phyloP scores from a whole-genome alignment of 35 echinoderm and acorn worm genomes.

The Ptychodera flava region DNA sequence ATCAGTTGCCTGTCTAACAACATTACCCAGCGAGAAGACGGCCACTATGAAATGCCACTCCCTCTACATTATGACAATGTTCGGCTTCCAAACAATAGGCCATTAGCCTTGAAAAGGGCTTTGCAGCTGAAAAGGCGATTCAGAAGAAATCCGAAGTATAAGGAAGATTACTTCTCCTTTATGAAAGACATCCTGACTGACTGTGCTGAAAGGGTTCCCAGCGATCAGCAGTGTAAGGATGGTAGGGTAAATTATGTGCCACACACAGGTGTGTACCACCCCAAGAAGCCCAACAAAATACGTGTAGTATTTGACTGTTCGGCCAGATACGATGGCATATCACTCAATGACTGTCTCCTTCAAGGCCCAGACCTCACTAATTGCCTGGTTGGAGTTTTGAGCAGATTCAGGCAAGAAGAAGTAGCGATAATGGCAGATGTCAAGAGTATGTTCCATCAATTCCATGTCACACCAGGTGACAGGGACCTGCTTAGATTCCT shows the following conservation, averaged over 20 bases:
- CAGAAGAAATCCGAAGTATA: no score
- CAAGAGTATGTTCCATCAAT: constrained; percentile 35
- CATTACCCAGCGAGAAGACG: not conserved
- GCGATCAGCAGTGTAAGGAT: no score
- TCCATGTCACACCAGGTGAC: constrained; percentile 14
- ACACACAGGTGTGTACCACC: constrained; percentile 8
- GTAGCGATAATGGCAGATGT: not conserved
- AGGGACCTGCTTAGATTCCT: constrained; percentile 32
- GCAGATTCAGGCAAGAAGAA: not conserved
- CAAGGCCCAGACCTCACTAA: constrained; percentile 17
- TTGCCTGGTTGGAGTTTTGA: not conserved
- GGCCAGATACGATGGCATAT: not conserved
- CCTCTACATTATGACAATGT: not conserved
- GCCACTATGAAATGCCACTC: not conserved
- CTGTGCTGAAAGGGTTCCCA: no score
- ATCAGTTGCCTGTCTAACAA: not conserved
- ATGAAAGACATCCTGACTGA: no score
- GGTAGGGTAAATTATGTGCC: no score
- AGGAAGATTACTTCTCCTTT: no score
- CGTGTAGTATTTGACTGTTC: not conserved
- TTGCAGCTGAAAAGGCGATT: no score
- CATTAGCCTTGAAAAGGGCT: no score
- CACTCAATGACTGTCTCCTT: constrained; percentile 14
- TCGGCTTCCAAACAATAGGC: no score
- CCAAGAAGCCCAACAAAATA: not conserved